Conservation (phyloP, 1,140 invertebrate species). For the Pseudoatta argentina region DNA sequence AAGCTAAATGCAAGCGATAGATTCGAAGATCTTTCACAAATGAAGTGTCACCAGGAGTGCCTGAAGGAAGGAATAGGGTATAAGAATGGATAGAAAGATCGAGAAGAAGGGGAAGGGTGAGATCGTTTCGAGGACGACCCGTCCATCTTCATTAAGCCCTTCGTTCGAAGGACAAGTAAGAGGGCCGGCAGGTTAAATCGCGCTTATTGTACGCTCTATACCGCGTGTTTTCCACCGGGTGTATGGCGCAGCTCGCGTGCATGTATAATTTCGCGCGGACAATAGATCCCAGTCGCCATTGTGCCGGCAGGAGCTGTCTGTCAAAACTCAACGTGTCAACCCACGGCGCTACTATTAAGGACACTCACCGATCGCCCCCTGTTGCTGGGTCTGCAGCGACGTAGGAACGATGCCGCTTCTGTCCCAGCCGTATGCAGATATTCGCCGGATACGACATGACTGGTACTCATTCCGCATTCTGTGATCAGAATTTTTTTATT, state of each 20-base stretch:
- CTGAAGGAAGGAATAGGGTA: background rate
- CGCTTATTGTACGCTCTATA: constrained; percentile 67
- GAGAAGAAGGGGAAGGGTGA: background rate
- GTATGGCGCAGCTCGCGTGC: constrained; percentile 61
- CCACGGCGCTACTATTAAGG: constrained; percentile 70
- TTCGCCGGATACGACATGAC: constrained; percentile 1
- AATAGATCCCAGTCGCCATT: constrained; percentile 62
- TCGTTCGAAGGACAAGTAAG: constrained; percentile 54
- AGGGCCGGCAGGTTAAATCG: constrained; percentile 70
- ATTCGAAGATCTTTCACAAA: constrained; percentile 43
- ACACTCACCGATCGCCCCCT: constrained; percentile 62
- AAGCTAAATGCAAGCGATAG: constrained; percentile 61
- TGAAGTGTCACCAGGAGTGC: constrained; percentile 55
- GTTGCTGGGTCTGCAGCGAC: background rate
- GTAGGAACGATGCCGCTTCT: background rate
- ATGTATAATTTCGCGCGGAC: constrained; percentile 70
- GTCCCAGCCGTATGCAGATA: constrained; percentile 31
- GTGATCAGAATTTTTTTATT: background rate
- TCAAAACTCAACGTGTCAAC: constrained; percentile 74
- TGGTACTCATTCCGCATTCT: background rate
- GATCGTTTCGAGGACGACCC: constrained; percentile 13
- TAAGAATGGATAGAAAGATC: background rate
- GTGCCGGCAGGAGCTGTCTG: constrained; percentile 73
- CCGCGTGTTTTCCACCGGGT: constrained; percentile 38
- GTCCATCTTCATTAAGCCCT: constrained; percentile 55